These are phyloP conservation scores for Latheticus oryzae DNA, from an alignment of 2,888 invertebrate species.

Conservation along the genomic window DNA sequence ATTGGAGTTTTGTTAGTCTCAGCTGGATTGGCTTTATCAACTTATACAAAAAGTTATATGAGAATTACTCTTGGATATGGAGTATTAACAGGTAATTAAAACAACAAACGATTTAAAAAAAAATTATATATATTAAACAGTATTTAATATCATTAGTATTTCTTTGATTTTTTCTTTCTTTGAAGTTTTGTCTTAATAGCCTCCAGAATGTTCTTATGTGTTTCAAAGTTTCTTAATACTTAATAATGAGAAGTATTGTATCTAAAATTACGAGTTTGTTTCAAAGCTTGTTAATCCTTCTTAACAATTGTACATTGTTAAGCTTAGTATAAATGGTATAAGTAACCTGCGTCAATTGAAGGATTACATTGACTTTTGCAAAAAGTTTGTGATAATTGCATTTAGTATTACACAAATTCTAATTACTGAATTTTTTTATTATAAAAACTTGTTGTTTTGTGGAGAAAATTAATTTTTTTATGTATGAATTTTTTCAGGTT, in stretches of 20 bases:
- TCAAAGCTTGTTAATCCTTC: constrained; percentile 44
- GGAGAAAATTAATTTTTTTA: too few species aligned
- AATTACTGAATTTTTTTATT: constrained; percentile 15
- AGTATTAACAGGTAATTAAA: constrained; percentile 66
- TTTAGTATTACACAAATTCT: constrained; percentile 15
- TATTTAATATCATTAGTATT: constrained; percentile 10
- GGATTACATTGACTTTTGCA: constrained; percentile 31
- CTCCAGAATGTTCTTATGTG: constrained; percentile 35
- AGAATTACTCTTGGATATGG: constrained; percentile 71
- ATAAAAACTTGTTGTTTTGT: background rate
- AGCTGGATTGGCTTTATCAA: constrained; percentile 68
- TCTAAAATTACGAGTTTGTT: constrained; percentile 42
- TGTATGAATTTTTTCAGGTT: constrained; percentile 64
- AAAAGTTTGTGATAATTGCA: constrained; percentile 27
- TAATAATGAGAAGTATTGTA: constrained; percentile 45
- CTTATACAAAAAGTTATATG: constrained; percentile 67
- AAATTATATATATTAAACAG: too few species aligned
- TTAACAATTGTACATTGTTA: constrained; percentile 41
- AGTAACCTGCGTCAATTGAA: constrained; percentile 40
- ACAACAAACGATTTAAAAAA: constrained; percentile 10
- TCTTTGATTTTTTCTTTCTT: constrained; percentile 4
- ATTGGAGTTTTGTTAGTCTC: constrained; percentile 69
- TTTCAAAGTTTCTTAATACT: constrained; percentile 42
- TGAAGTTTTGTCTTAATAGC: constrained; percentile 26
- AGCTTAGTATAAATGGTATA: constrained; percentile 35